Base-by-base conservation (phyloP, 2,113 vertebrate species). In the Prionailurus viverrinus region DNA sequence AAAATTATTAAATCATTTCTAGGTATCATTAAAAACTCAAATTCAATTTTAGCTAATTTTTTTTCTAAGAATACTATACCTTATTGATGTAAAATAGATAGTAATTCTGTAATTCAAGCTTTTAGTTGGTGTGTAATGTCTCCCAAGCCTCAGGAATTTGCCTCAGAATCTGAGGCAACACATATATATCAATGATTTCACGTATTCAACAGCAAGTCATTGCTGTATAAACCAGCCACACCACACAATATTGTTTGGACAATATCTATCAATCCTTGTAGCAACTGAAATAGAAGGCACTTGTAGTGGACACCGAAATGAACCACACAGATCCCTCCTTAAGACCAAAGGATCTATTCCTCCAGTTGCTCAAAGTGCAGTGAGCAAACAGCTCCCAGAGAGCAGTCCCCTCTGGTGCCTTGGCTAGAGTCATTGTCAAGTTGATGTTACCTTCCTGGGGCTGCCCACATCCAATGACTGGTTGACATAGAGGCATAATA, bases 21-120 rank as follows among this genome's bases (percentile, higher is more conserved):
- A 74, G 16, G 19, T 45, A 74, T 81, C 68, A 95, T 85, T 65
- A 76, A 93, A 84, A 96, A 81, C 15, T 87, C 21, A 33, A 94
- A 89, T 80, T 89, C 12, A 6, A 81, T 79, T 92, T 93, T 85
- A 86, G n/a, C 29, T 90, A 18, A 89, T 78, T 61, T 36, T 71
- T 82, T 80, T 18, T 69, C 33, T 53, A 36, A 76, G 33, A 83
- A 82, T 83, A 13, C 14, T 68, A 84, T 0, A 29, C 4, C 61
- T 74, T 53, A n/a, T 68, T 94, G 14, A 33, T 27, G 80, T 73
- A 76, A 89, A 61, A 82, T 69, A 48, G 6, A 45, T 78, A 51
- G 9, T 36, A 80, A 48, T 80, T 85, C 36, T 93, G 27, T 1
- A 80, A 31, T 48, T 92, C 14, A 48, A 19, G 53, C 12, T 73